These are phyloP conservation scores for Alcedo atthis DNA, from an alignment of 2,797 vertebrate genomes.

Conservation along the genomic window DNA sequence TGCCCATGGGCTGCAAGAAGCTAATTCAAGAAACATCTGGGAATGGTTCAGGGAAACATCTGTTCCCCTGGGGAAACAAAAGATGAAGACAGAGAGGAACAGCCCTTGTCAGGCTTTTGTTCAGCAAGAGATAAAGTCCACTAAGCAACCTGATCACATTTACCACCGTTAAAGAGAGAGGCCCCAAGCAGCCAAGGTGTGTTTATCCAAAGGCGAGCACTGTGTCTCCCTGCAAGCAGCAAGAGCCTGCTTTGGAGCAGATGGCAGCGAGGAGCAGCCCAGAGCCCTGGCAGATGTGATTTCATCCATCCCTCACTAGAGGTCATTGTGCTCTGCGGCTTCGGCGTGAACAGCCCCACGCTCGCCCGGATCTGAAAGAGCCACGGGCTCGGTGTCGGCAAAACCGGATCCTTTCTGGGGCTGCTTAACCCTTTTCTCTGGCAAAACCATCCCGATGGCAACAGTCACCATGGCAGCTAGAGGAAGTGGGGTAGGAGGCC, in stretches of 20 bases:
- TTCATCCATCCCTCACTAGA: slow-evolving; percentile 36
- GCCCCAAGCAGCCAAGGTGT: neutral
- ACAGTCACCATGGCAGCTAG: rapidly evolving
- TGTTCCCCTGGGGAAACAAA: neutral
- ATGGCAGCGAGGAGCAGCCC: neutral
- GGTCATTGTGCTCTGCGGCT: slow-evolving; percentile 18
- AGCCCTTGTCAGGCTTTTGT: neutral
- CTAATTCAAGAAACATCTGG: neutral
- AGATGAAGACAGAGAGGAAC: neutral
- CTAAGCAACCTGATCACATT: neutral
- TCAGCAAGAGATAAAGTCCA: neutral
- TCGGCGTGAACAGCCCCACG: neutral
- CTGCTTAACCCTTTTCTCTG: neutral
- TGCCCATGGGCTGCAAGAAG: neutral
- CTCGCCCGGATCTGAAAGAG: rapidly evolving
- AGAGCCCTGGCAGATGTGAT: neutral
- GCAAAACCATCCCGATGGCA: neutral
- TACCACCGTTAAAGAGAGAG: neutral
- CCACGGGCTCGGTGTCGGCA: neutral
- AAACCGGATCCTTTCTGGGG: neutral
- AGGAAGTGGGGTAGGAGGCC: neutral
- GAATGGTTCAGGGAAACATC: neutral
- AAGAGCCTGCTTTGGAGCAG: neutral
- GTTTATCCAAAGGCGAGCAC: neutral
- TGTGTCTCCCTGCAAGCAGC: neutral